These are phyloP conservation scores for Atrichornis clamosus DNA, from an alignment of 2,113 vertebrate species.

Conservation along the genomic window DNA sequence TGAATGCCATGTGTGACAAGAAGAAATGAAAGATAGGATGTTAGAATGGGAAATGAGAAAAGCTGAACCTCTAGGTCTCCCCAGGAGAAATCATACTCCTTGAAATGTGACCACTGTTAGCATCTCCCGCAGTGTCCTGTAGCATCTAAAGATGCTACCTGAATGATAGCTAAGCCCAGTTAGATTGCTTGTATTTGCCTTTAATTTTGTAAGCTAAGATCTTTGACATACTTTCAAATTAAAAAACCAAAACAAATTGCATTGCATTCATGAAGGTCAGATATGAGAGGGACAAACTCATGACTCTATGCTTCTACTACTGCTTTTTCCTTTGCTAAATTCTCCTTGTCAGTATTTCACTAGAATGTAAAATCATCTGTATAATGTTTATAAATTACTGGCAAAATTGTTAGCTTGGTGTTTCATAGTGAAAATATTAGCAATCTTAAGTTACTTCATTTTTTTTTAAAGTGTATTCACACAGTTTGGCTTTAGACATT, in stretches of 20 bases:
- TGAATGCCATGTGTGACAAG: neutral
- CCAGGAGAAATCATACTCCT: neutral
- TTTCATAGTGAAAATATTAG: neutral
- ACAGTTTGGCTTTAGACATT: neutral
- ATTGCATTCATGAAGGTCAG: neutral
- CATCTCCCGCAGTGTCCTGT: neutral
- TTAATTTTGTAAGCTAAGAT: neutral
- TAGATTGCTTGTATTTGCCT: neutral
- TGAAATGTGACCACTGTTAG: neutral
- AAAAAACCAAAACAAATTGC: neutral
- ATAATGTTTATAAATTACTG: neutral
- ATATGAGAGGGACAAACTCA: neutral
- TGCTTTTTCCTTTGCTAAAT: neutral
- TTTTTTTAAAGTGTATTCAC: neutral
- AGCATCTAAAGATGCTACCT: neutral
- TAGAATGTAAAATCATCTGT: neutral
- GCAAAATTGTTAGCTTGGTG: rapidly evolving
- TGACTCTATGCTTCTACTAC: neutral
- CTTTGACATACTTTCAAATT: neutral
- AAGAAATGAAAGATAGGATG: neutral
- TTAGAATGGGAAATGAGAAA: neutral
- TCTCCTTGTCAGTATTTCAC: neutral
- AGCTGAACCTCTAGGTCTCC: neutral
- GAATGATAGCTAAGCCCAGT: neutral
- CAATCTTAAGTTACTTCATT: neutral